Percentiles rank a stretch among this genome's conserved stretches.
These are phyloP conservation scores for Drosophila sordidapex DNA, from an alignment of 2,888 invertebrate genomes.

Conservation along the genomic window DNA sequence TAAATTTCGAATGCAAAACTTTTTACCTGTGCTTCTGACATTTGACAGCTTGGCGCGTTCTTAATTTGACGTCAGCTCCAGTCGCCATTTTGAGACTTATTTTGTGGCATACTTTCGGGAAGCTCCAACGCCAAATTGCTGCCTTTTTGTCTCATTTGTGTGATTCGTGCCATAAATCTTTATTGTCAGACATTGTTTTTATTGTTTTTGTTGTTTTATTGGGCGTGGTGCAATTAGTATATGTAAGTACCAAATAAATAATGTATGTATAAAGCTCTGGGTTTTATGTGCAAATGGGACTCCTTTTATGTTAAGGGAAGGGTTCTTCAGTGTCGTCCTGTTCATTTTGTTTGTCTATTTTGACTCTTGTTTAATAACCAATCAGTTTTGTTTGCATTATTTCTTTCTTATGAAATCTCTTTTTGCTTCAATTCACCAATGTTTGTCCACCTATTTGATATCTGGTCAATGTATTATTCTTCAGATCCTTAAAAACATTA, in stretches of 20 bases:
- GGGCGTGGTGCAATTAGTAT: constrained; percentile 64
- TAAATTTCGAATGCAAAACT: constrained; percentile 53
- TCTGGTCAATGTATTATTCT: neutral
- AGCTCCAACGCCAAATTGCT: constrained; percentile 14
- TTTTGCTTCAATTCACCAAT: neutral
- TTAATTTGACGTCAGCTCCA: constrained; percentile 61
- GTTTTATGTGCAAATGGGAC: constrained; percentile 37
- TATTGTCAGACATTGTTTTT: constrained; percentile 56
- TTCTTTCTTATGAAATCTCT: neutral
- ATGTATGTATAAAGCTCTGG: constrained; percentile 41
- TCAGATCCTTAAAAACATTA: neutral
- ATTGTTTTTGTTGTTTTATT: constrained; percentile 28
- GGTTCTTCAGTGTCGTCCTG: neutral
- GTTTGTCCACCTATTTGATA: neutral
- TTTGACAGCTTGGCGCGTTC: constrained; percentile 74
- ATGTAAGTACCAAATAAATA: constrained; percentile 26
- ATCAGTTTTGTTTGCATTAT: constrained; percentile 11
- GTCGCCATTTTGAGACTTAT: constrained; percentile 56
- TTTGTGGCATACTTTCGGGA: constrained; percentile 62
- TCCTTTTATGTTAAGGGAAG: constrained; percentile 15
- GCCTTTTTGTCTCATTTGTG: constrained; percentile 31
- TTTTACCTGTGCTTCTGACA: constrained; percentile 61
- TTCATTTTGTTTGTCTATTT: constrained; percentile 11
- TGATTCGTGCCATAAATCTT: constrained; percentile 62
- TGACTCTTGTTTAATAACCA: constrained; percentile 13